A percentile compares a stretch with the other conserved stretches of the same genome.
These are phyloP conservation scores for Nylanderia fulva DNA, from an alignment of 1,140 invertebrate genomes.

Conservation along the genomic window DNA sequence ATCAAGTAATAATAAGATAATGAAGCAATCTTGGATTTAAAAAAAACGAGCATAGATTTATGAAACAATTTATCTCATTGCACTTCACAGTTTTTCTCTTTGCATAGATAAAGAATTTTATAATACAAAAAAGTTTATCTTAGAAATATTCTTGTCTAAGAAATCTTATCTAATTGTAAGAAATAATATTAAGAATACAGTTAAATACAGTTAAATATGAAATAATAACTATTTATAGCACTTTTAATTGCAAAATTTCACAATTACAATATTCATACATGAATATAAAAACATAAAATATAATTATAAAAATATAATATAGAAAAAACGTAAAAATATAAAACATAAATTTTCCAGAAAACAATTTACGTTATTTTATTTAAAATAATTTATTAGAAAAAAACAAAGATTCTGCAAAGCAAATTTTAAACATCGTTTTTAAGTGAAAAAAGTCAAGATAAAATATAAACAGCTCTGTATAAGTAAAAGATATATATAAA, in stretches of 20 bases:
- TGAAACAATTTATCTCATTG: neutral
- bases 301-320: too few relatives aligned
- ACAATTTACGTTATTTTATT: neutral
- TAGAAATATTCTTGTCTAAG: too few relatives aligned
- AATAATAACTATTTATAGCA: neutral
- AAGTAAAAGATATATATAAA: neutral
- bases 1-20: neutral
- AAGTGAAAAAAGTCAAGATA: neutral
- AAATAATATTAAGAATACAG: conserved; percentile 33
- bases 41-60: neutral
- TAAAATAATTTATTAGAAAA: neutral
- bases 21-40: conserved; percentile 1
- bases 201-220: neutral
- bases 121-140: neutral
- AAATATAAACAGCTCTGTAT: neutral
- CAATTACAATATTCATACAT: neutral
- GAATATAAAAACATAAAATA: too few relatives aligned
- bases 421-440: neutral
- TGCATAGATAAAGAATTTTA: neutral
- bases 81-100: neutral
- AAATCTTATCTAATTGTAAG: too few relatives aligned
- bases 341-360: conserved; percentile 9
- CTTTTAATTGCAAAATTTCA: neutral
- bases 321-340: too few relatives aligned
- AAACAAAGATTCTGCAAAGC: too few relatives aligned